phyloP scores from a whole-genome alignment of 1,140 invertebrate species.

The Araneus ventricosus region DNA sequence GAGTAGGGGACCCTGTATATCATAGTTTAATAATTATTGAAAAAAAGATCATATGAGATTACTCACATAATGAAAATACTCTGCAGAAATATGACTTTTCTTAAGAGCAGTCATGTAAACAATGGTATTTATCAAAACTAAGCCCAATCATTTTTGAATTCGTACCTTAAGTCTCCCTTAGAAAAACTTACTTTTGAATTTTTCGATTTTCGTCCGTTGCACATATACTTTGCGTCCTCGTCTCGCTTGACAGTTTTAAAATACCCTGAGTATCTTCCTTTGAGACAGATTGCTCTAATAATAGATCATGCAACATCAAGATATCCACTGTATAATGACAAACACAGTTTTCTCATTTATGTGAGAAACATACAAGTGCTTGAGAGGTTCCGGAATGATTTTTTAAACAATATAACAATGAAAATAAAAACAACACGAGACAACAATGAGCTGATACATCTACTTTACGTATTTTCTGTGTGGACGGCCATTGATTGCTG shows the following conservation, averaged over 20 bases:
- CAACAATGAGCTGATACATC: slow-evolving; percentile 48
- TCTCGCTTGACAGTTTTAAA: slow-evolving; percentile 18
- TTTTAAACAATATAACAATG: slow-evolving; percentile 34
- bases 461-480: slow-evolving; percentile 49
- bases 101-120: too few species aligned
- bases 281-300: slow-evolving; percentile 34
- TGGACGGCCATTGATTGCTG: slow-evolving; percentile 68
- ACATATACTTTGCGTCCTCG: slow-evolving; percentile 16
- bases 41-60: too few species aligned
- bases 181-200: neutral
- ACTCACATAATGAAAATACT: too few species aligned
- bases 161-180: neutral
- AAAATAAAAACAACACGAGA: neutral
- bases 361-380: slow-evolving; percentile 55
- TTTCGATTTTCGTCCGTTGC: neutral
- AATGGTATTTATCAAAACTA: too few species aligned
- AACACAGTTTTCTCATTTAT: slow-evolving; percentile 27
- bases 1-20: too few species aligned
- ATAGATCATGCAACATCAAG: slow-evolving; percentile 34
- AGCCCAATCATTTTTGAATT: too few species aligned
- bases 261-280: slow-evolving; percentile 63
- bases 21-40: too few species aligned
- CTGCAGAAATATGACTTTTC: too few species aligned
- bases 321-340: slow-evolving; percentile 30
- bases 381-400: slow-evolving; percentile 73